These are phyloP conservation scores for Elachura formosa DNA, from an alignment of 2,113 vertebrate species.

Conservation along the genomic window DNA sequence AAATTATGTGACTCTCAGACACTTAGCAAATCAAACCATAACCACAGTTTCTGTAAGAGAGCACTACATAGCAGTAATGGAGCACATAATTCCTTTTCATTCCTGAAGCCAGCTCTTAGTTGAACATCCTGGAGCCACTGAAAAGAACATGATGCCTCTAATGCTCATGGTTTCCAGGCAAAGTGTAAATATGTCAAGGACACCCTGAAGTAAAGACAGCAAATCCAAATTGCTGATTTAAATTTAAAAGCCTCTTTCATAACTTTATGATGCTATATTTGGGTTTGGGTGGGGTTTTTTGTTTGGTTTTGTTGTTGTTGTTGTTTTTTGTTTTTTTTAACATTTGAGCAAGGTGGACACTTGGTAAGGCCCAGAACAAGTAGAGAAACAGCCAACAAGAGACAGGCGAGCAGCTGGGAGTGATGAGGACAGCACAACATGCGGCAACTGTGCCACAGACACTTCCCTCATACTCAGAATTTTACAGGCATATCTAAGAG, in stretches of 20 bases:
- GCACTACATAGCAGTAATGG: not conserved
- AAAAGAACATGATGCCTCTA: not conserved
- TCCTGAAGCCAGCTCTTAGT: not conserved
- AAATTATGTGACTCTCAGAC: not conserved
- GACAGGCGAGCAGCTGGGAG: not conserved
- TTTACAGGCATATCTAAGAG: not conserved
- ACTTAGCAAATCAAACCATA: not conserved
- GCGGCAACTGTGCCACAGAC: fast-evolving
- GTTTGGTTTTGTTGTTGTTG: too few relatives aligned
- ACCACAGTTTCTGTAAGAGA: not conserved
- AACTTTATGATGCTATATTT: not conserved
- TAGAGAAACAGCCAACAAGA: not conserved
- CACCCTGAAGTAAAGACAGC: not conserved
- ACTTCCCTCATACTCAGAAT: not conserved
- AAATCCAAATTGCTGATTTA: not conserved
- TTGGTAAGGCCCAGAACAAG: not conserved
- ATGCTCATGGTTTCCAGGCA: not conserved
- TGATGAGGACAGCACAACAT: not conserved
- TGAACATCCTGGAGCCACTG: not conserved
- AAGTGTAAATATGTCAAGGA: not conserved
- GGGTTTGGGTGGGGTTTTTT: fast-evolving
- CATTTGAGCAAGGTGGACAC: not conserved
- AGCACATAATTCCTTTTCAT: not conserved
- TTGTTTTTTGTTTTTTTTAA: not conserved
- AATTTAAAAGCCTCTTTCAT: not conserved